A percentile compares a stretch with the other conserved stretches of the same genome.
Evolutionary conservation across 2,888 invertebrate species (phyloP).

Genomic region (Scaptodrosophila latifasciaeformis): DNA sequence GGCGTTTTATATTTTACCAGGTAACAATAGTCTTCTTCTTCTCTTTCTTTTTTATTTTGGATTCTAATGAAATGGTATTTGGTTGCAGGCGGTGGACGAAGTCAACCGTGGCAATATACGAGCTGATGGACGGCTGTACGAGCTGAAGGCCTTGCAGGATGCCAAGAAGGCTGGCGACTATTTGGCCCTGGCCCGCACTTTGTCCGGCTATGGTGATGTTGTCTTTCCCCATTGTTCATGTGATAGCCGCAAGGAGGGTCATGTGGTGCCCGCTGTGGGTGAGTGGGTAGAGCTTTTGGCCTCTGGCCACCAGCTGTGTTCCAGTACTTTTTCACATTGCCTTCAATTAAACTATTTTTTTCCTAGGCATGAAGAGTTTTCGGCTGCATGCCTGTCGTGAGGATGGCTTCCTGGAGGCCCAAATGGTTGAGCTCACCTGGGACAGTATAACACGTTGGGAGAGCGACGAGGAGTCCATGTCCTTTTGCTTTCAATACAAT

Average conservation of each 20-base stretch:
- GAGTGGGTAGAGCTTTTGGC: no score
- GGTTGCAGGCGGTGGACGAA: slow-evolving; percentile 88
- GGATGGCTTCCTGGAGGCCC: slow-evolving; percentile 85
- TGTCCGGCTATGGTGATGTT: slow-evolving; percentile 95
- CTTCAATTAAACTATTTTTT: not conserved
- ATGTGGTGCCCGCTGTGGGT: slow-evolving; percentile 86
- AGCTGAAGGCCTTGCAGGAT: slow-evolving; percentile 96
- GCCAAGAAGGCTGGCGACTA: slow-evolving; percentile 90
- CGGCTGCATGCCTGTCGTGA: slow-evolving; percentile 90
- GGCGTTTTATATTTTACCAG: slow-evolving; percentile 93
- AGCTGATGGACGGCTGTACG: slow-evolving; percentile 93
- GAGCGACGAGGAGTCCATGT: slow-evolving; percentile 93
- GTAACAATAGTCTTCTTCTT: slow-evolving; percentile 65
- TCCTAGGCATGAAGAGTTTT: slow-evolving; percentile 79
- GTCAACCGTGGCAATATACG: slow-evolving; percentile 94
- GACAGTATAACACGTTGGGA: slow-evolving; percentile 88
- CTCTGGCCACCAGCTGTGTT: no score
- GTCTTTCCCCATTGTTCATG: slow-evolving; percentile 96
- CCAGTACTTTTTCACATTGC: not conserved
- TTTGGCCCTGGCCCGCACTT: slow-evolving; percentile 86
- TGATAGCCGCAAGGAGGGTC: slow-evolving; percentile 91
- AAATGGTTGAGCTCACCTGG: slow-evolving; percentile 90
- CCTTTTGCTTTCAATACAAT: slow-evolving; percentile 91
- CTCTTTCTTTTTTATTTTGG: no score
- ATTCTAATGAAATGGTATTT: not conserved